Evolutionary conservation across 2,888 invertebrate species (phyloP).

Genomic region (Amblyteles armatorius): DNA sequence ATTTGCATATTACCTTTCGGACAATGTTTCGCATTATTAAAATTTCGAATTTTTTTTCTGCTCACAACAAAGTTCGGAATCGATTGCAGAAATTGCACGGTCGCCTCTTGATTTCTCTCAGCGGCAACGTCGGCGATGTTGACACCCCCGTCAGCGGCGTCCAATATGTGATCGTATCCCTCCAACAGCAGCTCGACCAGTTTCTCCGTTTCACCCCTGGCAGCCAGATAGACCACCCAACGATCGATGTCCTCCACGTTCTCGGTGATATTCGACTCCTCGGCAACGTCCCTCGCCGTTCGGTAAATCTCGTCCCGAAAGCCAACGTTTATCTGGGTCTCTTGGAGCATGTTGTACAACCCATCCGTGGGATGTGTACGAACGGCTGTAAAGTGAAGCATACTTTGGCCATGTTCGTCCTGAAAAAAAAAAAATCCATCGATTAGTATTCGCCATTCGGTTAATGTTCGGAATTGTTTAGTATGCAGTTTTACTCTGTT

Average conservation of each 20-base stretch:
- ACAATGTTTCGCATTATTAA: not conserved
- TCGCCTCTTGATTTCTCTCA: constrained; percentile 89
- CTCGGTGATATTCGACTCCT: constrained; percentile 91
- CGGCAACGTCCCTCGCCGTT: constrained; percentile 94
- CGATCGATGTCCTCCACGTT: constrained; percentile 94
- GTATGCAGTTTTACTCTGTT: constrained; percentile 67
- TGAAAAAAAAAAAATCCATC: constrained; percentile 78
- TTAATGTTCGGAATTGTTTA: not conserved
- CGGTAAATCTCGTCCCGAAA: constrained; percentile 94
- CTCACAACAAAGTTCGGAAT: constrained; percentile 91
- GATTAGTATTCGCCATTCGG: not conserved
- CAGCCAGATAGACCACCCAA: constrained; percentile 91
- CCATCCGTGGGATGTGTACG: constrained; percentile 93
- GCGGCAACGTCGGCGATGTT: constrained; percentile 90
- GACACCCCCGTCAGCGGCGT: constrained; percentile 90
- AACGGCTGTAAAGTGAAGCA: constrained; percentile 95
- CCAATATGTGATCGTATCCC: constrained; percentile 95
- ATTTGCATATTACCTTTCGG: not conserved
- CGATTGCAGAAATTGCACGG: constrained; percentile 89
- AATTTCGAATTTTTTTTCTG: not conserved
- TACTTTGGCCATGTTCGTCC: constrained; percentile 96
- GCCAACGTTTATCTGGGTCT: constrained; percentile 92
- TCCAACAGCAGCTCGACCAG: constrained; percentile 90
- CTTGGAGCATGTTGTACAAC: constrained; percentile 92
- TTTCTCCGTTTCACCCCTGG: constrained; percentile 90